Base-by-base conservation (phyloP, 2,113 vertebrate genomes). In the Vimba vimba region DNA sequence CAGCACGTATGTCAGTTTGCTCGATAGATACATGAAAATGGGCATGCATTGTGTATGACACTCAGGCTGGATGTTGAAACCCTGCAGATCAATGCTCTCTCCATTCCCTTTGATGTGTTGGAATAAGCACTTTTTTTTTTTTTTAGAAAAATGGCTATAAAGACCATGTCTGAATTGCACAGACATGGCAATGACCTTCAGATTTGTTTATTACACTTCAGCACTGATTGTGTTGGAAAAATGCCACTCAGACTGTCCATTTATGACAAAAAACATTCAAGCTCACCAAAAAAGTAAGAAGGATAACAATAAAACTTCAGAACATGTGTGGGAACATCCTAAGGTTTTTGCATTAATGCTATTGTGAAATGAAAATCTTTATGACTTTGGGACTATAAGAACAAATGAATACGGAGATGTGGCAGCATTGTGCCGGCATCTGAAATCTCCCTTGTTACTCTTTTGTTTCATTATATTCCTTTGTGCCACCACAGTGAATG, bases 401-500 rank as follows among this genome's bases (percentile, higher is more conserved):
- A 82, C 64, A 36, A 78, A 75, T 30, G 59, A 68, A 84, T 45
- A 47, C 36, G 50, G 77, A 85, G 74, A 89, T 83, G 66, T 85
- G 64, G 86, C 62, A 45, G 85, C 79, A 60, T 86, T 85, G 86
- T 87, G 43, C 82, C 88, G 89, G 89, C 85, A 88, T 81, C 91
- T 88, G 87, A 93, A 94, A 93, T 90, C 91, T 91, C 90, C 85
- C 93, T 92, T 92, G 93, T 93, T 92, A 93, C 93, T 92, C 90
- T 93, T 91, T 92, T 93, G 93, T 91, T 90, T 94, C 93, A 92
- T 95, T 94, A 94, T 92, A 91, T 92, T 92, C 93, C 91, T 94
- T 94, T 94, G 93, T 94, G 93, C 92, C 91, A 92, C 92, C 91
- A 91, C 92, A 77, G 89, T 94, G 93, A 95, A 94, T 94, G 93